Evolutionary conservation across 2,888 invertebrate species (phyloP).

Genomic region (Apomyelois bistriatella): DNA sequence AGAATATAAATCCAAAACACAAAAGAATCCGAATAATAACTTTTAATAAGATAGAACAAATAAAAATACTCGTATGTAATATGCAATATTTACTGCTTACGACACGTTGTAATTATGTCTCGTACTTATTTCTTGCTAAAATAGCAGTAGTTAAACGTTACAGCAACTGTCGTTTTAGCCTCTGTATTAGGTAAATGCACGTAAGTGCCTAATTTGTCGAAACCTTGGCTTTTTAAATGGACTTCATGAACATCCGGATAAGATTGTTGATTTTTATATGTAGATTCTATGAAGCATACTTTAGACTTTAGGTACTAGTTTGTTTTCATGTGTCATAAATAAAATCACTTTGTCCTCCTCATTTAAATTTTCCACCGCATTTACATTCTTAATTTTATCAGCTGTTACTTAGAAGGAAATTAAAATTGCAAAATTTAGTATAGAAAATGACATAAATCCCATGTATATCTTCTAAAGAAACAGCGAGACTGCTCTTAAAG

Average conservation of each 20-base stretch:
- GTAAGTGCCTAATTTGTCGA: neutral
- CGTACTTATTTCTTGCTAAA: constrained; percentile 5
- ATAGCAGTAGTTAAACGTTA: constrained; percentile 5
- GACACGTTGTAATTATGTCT: constrained; percentile 2
- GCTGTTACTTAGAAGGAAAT: too few relatives aligned
- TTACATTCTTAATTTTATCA: too few relatives aligned
- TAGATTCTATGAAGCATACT: too few relatives aligned
- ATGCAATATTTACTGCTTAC: constrained; percentile 1
- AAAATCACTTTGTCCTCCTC: too few relatives aligned
- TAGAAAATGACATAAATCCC: too few relatives aligned
- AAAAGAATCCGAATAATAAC: too few relatives aligned
- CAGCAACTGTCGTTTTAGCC: neutral
- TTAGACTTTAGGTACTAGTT: too few relatives aligned
- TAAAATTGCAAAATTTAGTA: too few relatives aligned
- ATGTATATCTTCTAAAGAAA: too few relatives aligned
- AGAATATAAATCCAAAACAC: too few relatives aligned
- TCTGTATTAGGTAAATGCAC: neutral
- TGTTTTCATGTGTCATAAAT: too few relatives aligned
- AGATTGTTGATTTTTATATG: neutral
- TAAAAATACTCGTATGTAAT: neutral
- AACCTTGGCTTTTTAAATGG: neutral
- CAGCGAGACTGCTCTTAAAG: neutral
- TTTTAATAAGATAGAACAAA: neutral
- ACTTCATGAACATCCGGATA: neutral
- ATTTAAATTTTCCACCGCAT: too few relatives aligned